A percentile compares a stretch with the other conserved stretches of the same genome.
Conservation (phyloP, 2,888 invertebrate genomes). For the Cloeon dipterum region DNA sequence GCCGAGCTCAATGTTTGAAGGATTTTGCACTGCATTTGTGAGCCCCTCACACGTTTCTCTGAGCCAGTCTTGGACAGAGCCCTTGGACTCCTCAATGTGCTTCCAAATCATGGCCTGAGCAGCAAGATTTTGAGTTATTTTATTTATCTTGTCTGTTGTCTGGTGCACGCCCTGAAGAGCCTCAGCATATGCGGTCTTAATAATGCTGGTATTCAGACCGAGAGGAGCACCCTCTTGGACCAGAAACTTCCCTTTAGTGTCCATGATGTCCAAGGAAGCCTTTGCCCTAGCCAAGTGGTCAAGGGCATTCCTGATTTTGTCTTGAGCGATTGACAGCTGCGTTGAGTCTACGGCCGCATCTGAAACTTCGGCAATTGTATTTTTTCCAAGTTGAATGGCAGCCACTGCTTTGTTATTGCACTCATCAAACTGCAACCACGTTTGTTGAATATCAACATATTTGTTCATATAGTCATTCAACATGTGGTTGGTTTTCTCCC, state of each 20-base stretch:
- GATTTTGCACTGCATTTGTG: slow-evolving; percentile 48
- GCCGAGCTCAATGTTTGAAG: slow-evolving; percentile 58
- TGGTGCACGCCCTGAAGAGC: slow-evolving; percentile 46
- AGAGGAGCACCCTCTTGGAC: slow-evolving; percentile 47
- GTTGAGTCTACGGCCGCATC: slow-evolving; percentile 46
- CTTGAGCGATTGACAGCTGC: slow-evolving; percentile 43
- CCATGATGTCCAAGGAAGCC: slow-evolving; percentile 50
- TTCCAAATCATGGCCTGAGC: slow-evolving; percentile 83
- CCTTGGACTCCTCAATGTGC: slow-evolving; percentile 68
- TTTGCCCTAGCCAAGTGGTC: slow-evolving; percentile 55
- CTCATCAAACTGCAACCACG: slow-evolving; percentile 51
- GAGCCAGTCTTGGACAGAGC: slow-evolving; percentile 64
- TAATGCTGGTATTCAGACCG: slow-evolving; percentile 31
- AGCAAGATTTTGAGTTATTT: slow-evolving; percentile 57
- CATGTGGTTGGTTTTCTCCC: slow-evolving; percentile 53
- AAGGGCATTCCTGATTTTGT: slow-evolving; percentile 50
- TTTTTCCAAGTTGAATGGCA: slow-evolving; percentile 44
- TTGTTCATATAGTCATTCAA: slow-evolving; percentile 51
- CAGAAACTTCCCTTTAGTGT: slow-evolving; percentile 46
- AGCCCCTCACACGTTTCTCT: slow-evolving; percentile 57
- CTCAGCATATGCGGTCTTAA: slow-evolving; percentile 19
- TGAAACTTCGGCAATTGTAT: slow-evolving; percentile 30
- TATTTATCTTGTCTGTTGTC: slow-evolving; percentile 42
- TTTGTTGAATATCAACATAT: slow-evolving; percentile 43
- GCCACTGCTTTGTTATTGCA: slow-evolving; percentile 42